phyloP scores from a whole-genome alignment of 2,888 invertebrate species.

The Cheilosia pagana region DNA sequence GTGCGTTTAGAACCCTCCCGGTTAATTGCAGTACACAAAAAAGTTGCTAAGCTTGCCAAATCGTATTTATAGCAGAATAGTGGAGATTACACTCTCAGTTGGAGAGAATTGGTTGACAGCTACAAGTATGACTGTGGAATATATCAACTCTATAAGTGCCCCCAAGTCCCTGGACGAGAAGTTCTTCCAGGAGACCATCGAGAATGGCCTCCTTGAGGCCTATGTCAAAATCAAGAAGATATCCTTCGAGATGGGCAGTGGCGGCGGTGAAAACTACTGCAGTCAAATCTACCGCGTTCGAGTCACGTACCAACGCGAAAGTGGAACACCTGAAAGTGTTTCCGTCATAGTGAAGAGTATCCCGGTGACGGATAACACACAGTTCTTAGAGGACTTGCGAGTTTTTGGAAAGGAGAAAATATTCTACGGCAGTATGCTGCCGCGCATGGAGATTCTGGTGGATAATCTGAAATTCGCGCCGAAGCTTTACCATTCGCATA shows the following conservation, averaged over 20 bases:
- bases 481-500: conserved; percentile 70
- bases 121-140: conserved; percentile 60
- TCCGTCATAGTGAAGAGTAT: conserved; percentile 77
- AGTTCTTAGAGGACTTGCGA: conserved; percentile 80
- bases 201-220: conserved; percentile 64
- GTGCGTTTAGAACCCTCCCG: not conserved
- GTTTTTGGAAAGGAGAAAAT: conserved; percentile 81
- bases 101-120: not conserved
- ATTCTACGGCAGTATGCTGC: conserved; percentile 80
- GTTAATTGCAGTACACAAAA: not conserved
- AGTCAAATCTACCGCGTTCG: conserved; percentile 76
- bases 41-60: not conserved
- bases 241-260: conserved; percentile 68
- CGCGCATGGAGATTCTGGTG: conserved; percentile 80
- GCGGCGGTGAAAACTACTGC: conserved; percentile 76
- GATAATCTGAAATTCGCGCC: conserved; percentile 71
- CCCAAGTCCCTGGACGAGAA: conserved; percentile 59
- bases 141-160: conserved; percentile 55
- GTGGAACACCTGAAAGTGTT: conserved; percentile 25
- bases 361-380: conserved; percentile 53
- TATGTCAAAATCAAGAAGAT: conserved; percentile 59
- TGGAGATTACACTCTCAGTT: not conserved
- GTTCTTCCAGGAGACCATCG: conserved; percentile 74
- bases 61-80: conserved; percentile 3
- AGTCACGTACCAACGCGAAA: conserved; percentile 43